Evolutionary conservation across 2,888 invertebrate species (phyloP).

Genomic region (Augochlorella aurata): DNA sequence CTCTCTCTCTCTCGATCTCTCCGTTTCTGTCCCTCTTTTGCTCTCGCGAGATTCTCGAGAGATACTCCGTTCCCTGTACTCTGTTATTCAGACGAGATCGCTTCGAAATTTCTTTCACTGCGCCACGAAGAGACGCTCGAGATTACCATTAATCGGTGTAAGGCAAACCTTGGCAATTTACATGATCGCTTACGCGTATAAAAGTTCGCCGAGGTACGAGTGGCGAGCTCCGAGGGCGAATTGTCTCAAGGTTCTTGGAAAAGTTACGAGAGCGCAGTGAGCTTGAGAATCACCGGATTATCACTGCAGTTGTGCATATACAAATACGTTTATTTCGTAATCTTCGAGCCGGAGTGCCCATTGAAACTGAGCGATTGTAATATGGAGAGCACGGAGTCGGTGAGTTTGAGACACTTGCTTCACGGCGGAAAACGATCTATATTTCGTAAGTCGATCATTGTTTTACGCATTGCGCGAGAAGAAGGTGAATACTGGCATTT

Average conservation of each 20-base stretch:
- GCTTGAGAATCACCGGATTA: background rate
- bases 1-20: background rate
- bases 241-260: background rate
- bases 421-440: too few relatives aligned
- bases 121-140: conserved; percentile 19
- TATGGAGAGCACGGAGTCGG: too few relatives aligned
- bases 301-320: background rate
- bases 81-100: conserved; percentile 50
- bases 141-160: conserved; percentile 33
- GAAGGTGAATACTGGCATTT: too few relatives aligned
- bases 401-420: too few relatives aligned
- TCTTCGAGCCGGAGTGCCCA: too few relatives aligned
- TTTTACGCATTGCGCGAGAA: too few relatives aligned
- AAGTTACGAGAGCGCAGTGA: background rate
- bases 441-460: too few relatives aligned
- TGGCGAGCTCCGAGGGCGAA: background rate
- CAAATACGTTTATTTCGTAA: too few relatives aligned
- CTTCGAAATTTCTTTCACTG: conserved; percentile 10
- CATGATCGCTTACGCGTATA: conserved; percentile 3
- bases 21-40: background rate
- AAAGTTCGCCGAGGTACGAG: background rate
- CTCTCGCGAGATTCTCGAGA: background rate
- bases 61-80: conserved; percentile 35
- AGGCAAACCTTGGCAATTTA: background rate
- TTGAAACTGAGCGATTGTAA: too few relatives aligned